A percentile compares a stretch with the other conserved stretches of the same genome.
phyloP scores from a whole-genome alignment of 2,888 invertebrate species.

The Lepidocyrtoides sp. region DNA sequence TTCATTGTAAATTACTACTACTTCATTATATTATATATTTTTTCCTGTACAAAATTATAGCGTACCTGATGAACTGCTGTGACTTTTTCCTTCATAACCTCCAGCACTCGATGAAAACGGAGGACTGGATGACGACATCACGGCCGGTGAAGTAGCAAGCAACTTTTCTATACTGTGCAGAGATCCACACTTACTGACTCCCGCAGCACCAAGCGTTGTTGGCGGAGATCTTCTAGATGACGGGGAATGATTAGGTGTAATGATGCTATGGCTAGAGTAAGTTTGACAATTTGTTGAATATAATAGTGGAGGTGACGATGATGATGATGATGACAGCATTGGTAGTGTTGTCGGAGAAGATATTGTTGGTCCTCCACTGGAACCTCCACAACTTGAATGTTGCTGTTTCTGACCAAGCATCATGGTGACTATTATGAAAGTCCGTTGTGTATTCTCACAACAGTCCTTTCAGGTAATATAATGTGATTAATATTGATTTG shows the following conservation, averaged over 20 bases:
- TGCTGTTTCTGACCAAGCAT: constrained; percentile 71
- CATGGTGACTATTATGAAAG: constrained; percentile 74
- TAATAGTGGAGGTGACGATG: too few species aligned
- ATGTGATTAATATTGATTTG: constrained; percentile 69
- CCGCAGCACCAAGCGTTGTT: too few species aligned
- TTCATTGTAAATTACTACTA: too few species aligned
- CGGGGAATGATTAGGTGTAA: constrained; percentile 8
- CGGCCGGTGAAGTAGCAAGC: constrained; percentile 72
- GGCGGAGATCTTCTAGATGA: not conserved
- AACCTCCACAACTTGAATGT: constrained; percentile 59
- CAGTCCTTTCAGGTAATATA: constrained; percentile 17
- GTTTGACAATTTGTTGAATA: constrained; percentile 7
- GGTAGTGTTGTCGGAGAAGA: not conserved
- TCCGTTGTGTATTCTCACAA: not conserved
- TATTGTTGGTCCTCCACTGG: constrained; percentile 26
- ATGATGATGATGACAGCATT: not conserved
- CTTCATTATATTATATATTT: too few species aligned
- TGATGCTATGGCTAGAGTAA: too few species aligned
- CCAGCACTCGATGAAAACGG: not conserved
- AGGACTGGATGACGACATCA: not conserved
- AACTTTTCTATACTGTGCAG: constrained; percentile 85
- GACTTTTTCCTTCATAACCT: constrained; percentile 5
- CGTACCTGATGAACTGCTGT: constrained; percentile 53
- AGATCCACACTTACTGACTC: constrained; percentile 76
- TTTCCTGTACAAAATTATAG: too few species aligned